Percentiles rank a stretch among this genome's conserved stretches.
Evolutionary conservation across 2,888 invertebrate species (phyloP).

Genomic region (Apamea monoglypha): DNA sequence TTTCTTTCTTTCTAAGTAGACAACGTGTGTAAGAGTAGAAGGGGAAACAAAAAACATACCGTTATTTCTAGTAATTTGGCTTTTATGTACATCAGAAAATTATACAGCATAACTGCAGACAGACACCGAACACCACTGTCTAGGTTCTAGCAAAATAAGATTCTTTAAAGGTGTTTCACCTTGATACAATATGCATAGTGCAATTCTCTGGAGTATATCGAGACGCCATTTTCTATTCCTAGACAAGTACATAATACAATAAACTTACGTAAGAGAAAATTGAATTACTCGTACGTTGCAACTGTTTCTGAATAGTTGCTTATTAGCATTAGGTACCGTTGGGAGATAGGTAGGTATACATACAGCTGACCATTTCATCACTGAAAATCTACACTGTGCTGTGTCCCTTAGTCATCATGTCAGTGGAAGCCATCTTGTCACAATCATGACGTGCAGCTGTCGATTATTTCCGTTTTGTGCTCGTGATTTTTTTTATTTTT

Average conservation of each 20-base stretch:
- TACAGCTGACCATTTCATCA: too few species aligned
- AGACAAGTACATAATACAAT: conserved; percentile 61
- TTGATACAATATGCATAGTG: conserved; percentile 65
- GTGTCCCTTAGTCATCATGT: too few species aligned
- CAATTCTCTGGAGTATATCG: conserved; percentile 63
- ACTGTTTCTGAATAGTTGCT: conserved; percentile 41
- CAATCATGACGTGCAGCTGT: too few species aligned
- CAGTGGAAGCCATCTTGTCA: too few species aligned
- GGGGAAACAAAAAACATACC: too few species aligned
- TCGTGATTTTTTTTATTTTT: too few species aligned
- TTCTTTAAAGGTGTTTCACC: conserved; percentile 72
- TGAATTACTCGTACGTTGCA: conserved; percentile 54
- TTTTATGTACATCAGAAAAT: conserved; percentile 4
- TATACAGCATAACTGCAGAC: conserved; percentile 7
- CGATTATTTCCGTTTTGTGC: too few species aligned
- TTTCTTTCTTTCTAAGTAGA: too few species aligned
- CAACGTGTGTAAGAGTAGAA: too few species aligned
- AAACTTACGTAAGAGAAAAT: conserved; percentile 64
- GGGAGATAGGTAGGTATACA: not conserved
- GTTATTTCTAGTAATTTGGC: not conserved
- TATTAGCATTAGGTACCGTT: conserved; percentile 20
- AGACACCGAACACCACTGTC: conserved; percentile 45
- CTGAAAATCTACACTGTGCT: too few species aligned
- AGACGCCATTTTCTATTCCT: conserved; percentile 53
- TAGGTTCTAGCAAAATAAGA: conserved; percentile 66